Evolutionary conservation across 2,888 invertebrate genomes (phyloP).

Genomic region (Malachius bipustulatus): DNA sequence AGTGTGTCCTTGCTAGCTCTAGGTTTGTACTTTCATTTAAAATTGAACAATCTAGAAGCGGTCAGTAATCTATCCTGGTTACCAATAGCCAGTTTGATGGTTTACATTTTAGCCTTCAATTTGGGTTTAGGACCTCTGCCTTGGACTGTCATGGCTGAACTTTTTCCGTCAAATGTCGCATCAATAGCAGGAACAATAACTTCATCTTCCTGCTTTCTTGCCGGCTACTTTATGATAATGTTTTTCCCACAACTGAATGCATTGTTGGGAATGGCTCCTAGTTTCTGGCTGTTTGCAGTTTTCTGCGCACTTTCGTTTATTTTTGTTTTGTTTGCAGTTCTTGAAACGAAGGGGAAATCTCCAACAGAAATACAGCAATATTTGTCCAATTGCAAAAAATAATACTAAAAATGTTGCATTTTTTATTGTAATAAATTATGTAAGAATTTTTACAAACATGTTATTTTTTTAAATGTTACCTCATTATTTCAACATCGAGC

Average conservation of each 20-base stretch:
- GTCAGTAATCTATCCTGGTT: slow-evolving; percentile 48
- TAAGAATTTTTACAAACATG: too few species aligned
- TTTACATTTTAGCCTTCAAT: slow-evolving; percentile 62
- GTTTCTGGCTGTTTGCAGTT: slow-evolving; percentile 5
- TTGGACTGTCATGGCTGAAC: slow-evolving; percentile 74
- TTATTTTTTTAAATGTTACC: too few species aligned
- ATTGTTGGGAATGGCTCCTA: not conserved
- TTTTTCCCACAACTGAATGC: slow-evolving; percentile 2
- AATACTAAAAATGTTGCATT: too few species aligned
- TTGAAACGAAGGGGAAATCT: slow-evolving; percentile 11
- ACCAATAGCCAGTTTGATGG: slow-evolving; percentile 54
- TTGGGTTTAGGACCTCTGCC: slow-evolving; percentile 60
- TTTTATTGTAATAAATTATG: too few species aligned
- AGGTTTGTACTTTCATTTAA: slow-evolving; percentile 50
- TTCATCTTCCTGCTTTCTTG: slow-evolving; percentile 60
- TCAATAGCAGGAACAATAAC: slow-evolving; percentile 60
- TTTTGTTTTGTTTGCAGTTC: slow-evolving; percentile 7
- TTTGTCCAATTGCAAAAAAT: too few species aligned
- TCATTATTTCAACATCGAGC: too few species aligned
- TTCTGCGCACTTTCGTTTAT: not conserved
- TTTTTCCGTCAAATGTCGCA: slow-evolving; percentile 66
- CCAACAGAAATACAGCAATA: slow-evolving; percentile 12
- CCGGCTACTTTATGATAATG: slow-evolving; percentile 57
- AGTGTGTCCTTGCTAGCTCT: slow-evolving; percentile 45
- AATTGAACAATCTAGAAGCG: slow-evolving; percentile 35